Conservation (phyloP, 2,113 vertebrate species). For the Archocentrus centrarchus region DNA sequence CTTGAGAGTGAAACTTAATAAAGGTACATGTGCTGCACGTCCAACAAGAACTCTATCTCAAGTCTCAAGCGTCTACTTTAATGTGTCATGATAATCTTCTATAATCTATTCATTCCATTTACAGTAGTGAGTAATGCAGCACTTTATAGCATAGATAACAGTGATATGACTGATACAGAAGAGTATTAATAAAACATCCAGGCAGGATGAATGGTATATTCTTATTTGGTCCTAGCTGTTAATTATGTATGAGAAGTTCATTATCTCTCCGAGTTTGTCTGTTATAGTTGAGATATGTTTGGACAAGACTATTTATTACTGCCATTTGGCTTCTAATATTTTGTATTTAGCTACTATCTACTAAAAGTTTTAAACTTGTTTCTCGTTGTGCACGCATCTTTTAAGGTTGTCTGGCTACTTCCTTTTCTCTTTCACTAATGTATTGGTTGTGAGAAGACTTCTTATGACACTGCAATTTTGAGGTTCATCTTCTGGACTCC, state of each 20-base stretch:
- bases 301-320: not conserved
- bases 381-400: not conserved
- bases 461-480: slow-evolving; percentile 5
- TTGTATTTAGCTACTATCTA: not conserved
- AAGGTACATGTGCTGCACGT: not conserved
- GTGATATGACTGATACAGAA: slow-evolving; percentile 54
- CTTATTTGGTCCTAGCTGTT: slow-evolving; percentile 50
- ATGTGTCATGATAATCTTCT: slow-evolving; percentile 37
- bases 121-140: slow-evolving; percentile 60
- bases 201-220: slow-evolving; percentile 50
- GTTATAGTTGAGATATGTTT: slow-evolving; percentile 18
- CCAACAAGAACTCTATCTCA: not conserved
- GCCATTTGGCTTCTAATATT: not conserved
- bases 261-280: slow-evolving; percentile 40
- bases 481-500: slow-evolving; percentile 26
- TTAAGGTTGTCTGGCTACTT: not conserved
- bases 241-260: slow-evolving; percentile 66
- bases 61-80: not conserved
- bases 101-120: slow-evolving; percentile 56
- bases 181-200: slow-evolving; percentile 69
- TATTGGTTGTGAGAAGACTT: slow-evolving; percentile 6
- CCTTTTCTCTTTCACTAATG: slow-evolving; percentile 27
- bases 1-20: slow-evolving; percentile 33
- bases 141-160: slow-evolving; percentile 53
- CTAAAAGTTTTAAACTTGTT: not conserved